phyloP scores from a whole-genome alignment of 1,140 invertebrate genomes.

The Drosophila pallidifrons region DNA sequence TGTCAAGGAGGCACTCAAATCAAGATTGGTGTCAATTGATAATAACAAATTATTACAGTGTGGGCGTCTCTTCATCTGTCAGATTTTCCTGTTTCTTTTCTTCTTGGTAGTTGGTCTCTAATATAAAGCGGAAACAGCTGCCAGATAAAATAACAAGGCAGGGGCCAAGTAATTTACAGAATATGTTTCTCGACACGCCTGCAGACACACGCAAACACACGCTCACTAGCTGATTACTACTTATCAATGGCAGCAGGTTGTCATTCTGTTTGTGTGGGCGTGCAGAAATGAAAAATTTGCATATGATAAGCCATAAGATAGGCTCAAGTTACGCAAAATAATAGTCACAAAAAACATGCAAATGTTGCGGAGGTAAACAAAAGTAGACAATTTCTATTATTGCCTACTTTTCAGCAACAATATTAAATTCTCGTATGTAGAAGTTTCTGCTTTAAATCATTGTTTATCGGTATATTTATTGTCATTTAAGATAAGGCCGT shows the following conservation, averaged over 20 bases:
- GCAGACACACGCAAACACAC: slow-evolving; percentile 9
- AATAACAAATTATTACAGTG: slow-evolving; percentile 46
- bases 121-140: slow-evolving; percentile 56
- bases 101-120: slow-evolving; percentile 32
- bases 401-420: slow-evolving; percentile 18
- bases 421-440: not conserved
- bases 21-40: slow-evolving; percentile 65
- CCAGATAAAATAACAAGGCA: slow-evolving; percentile 46
- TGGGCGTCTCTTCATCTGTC: slow-evolving; percentile 21
- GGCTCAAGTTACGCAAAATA: not conserved
- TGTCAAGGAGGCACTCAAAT: slow-evolving; percentile 32
- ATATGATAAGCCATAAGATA: slow-evolving; percentile 20
- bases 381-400: not conserved
- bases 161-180: slow-evolving; percentile 50
- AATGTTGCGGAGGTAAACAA: not conserved
- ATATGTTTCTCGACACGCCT: slow-evolving; percentile 21
- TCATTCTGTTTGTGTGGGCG: slow-evolving; percentile 5
- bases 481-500: not conserved
- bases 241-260: slow-evolving; percentile 35
- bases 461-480: not conserved
- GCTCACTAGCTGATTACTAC: slow-evolving; percentile 33
- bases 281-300: slow-evolving; percentile 39
- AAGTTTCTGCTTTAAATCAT: not conserved
- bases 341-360: not conserved
- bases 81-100: slow-evolving; percentile 2